Evolutionary conservation across 2,888 invertebrate species (phyloP).

Genomic region (Spatulosminthurus flaviceps): DNA sequence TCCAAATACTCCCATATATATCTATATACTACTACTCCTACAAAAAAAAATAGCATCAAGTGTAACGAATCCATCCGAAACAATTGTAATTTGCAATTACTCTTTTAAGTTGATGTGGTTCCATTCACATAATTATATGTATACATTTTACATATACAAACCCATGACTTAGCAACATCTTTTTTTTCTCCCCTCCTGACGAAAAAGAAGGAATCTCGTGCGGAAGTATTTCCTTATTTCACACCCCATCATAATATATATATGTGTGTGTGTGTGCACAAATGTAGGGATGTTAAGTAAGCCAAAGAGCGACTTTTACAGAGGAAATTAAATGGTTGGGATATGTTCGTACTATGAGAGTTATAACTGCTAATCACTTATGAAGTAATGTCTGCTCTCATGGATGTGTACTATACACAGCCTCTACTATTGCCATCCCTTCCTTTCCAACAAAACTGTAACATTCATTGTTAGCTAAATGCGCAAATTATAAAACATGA

Average conservation of each 20-base stretch:
- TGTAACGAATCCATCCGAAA: background rate
- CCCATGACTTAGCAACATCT: background rate
- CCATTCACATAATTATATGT: no score
- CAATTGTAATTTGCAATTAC: background rate
- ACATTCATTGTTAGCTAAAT: no score
- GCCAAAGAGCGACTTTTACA: background rate
- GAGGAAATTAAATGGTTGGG: background rate
- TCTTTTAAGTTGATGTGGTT: background rate
- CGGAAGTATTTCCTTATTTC: conserved; percentile 18
- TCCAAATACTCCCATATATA: no score
- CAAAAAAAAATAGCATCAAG: background rate
- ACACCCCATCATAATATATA: conserved; percentile 7
- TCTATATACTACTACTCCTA: background rate
- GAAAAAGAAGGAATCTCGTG: background rate
- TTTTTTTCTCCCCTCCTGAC: no score
- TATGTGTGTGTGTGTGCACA: no score
- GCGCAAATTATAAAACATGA: no score
- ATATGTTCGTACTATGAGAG: background rate
- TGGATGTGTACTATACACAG: no score
- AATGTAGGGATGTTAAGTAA: background rate
- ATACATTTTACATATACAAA: no score
- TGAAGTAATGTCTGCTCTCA: background rate
- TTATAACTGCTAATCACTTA: background rate
- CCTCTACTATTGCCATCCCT: no score
- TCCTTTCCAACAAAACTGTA: no score